Evolutionary conservation across 2,113 vertebrate species (phyloP).

Genomic region (Colistium nudipinnis): DNA sequence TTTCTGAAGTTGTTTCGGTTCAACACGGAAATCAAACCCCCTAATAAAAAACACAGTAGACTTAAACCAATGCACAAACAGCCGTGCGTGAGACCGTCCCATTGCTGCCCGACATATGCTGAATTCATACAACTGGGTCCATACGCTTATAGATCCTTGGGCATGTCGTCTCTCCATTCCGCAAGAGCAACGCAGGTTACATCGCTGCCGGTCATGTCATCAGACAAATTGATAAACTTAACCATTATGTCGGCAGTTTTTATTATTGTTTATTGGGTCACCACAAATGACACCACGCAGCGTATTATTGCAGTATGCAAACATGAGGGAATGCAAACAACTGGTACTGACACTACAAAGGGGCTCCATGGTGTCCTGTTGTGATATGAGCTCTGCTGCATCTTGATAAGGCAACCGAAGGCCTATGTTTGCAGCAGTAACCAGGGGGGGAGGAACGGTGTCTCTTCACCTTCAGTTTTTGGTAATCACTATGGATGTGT

Average conservation of each 20-base stretch:
- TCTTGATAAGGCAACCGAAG: not conserved
- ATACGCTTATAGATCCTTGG: not conserved
- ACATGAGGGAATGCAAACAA: not conserved
- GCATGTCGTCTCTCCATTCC: not conserved
- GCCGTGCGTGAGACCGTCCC: not conserved
- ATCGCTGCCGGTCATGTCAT: not conserved
- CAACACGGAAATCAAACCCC: not conserved
- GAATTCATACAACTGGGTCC: conserved; percentile 5
- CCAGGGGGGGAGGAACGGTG: not conserved
- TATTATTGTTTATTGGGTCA: not conserved
- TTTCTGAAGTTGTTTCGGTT: not conserved
- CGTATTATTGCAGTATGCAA: not conserved
- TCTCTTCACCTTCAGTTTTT: not conserved
- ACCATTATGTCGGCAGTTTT: too few species aligned
- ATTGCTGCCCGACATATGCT: conserved; percentile 11
- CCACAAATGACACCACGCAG: not conserved
- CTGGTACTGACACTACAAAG: not conserved
- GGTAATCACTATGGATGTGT: not conserved
- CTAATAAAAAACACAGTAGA: not conserved
- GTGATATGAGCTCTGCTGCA: not conserved
- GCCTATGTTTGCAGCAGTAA: not conserved
- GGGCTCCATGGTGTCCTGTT: not conserved
- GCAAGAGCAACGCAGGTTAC: not conserved
- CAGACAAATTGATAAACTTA: not conserved
- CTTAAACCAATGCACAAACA: too few species aligned